These are phyloP conservation scores for Aporrectodea caliginosa DNA, from an alignment of 1,140 invertebrate species.

Conservation along the genomic window DNA sequence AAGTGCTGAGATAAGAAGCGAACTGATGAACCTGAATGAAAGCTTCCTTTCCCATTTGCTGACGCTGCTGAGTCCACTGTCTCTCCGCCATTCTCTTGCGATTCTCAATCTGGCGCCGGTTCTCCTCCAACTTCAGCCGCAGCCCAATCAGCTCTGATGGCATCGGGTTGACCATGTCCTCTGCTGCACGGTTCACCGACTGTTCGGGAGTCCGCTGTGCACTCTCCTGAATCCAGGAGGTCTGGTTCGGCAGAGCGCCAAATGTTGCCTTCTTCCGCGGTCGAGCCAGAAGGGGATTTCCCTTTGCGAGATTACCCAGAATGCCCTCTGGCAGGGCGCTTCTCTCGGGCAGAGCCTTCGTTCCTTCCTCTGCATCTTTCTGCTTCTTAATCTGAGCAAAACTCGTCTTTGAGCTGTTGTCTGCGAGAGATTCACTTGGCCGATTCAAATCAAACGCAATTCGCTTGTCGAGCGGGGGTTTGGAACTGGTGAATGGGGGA, in stretches of 20 bases:
- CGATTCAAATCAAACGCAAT: not conserved
- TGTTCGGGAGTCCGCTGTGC: not conserved
- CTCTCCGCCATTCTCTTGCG: conserved; percentile 83
- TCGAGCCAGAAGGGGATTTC: not conserved
- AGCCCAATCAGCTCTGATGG: conserved; percentile 72
- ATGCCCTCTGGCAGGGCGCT: not conserved
- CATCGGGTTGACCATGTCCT: not conserved
- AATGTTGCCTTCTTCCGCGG: not conserved
- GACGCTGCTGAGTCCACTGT: conserved; percentile 76
- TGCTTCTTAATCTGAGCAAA: conserved; percentile 48
- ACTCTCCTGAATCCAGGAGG: not conserved
- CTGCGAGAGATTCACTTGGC: not conserved
- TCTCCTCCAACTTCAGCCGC: conserved; percentile 70
- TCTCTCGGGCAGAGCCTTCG: not conserved
- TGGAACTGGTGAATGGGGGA: not conserved
- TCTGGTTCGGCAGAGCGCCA: not conserved
- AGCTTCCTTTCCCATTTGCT: conserved; percentile 80
- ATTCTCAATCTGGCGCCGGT: conserved; percentile 76
- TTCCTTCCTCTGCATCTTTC: conserved; percentile 35
- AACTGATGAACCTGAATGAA: conserved; percentile 73
- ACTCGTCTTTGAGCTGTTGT: conserved; percentile 36
- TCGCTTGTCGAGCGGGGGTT: too few species aligned
- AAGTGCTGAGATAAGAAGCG: not conserved
- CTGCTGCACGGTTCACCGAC: conserved; percentile 16
- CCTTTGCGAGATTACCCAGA: not conserved